Base-by-base conservation (phyloP, 30 jellyfish, hydroid and myxozoan genomes). In the Haliclystus octoradiatus region DNA sequence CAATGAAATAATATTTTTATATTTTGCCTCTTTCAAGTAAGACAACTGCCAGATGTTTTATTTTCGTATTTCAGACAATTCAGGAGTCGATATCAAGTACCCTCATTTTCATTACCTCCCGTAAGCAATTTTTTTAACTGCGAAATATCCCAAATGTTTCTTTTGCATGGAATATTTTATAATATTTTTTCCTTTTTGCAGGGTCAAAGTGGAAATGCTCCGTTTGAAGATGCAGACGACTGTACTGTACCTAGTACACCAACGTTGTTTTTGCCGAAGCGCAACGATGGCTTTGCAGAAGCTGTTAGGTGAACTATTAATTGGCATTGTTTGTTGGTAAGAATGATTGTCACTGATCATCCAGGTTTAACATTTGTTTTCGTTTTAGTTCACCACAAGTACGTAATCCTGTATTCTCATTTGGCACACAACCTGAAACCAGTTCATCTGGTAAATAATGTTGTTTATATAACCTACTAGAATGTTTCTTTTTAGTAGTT, bases 221-320 rank as follows among this genome's bases (percentile, higher is more conserved):
- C 88, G 1, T 81, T 72, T 68, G 98, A 89, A 15, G 95, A 89
- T 19, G 92, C 98, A 1, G 98, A 89, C 31, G 98, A 89, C 74
- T 81, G 94, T 34, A 89, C 95, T 3, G 98, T 89, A 23, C 98
- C 98, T 13, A 89, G 98, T 67, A 89, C 98, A 27, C 98, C 98
- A 28, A 89, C 98, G 5, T 62, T 89, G 68, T 89, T 65, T 51
- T 79, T 82, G 66, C 95, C 98, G 29, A 88, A 89, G 66, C 60
- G 98, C 76, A 82, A 88, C 0, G 98, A 89, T 53, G 97, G 97
- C 2, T 89, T 80, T 63, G 98, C 98, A 2, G 98, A 89, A 50
- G 98, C 98, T 27, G 95, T 89, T 30, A 89, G 98, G 98, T 89
- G 53, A 7, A 40, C 57, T 40, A 5, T 40, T 40, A 40, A 40